These are phyloP conservation scores for Poecilia latipinna DNA, from an alignment of 2,113 vertebrate species.

Conservation along the genomic window DNA sequence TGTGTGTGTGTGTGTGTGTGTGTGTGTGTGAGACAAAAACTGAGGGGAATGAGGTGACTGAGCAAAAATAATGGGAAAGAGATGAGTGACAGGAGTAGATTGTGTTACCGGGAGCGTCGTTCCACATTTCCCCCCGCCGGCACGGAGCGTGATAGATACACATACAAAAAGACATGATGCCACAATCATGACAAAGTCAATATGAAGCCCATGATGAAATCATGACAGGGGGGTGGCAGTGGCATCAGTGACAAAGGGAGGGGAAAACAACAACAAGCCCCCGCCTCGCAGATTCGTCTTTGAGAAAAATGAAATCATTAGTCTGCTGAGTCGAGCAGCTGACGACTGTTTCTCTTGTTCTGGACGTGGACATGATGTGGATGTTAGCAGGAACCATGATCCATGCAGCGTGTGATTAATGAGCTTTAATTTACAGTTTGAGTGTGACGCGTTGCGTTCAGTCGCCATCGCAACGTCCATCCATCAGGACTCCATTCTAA, in stretches of 20 bases:
- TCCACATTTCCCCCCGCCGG: not conserved
- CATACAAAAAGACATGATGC: not conserved
- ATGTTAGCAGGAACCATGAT: not conserved
- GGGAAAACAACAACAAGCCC: not conserved
- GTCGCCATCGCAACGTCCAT: not conserved
- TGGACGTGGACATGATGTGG: not conserved
- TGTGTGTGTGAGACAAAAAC: not conserved
- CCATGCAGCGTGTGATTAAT: not conserved
- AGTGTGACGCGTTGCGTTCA: not conserved
- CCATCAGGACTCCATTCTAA: not conserved
- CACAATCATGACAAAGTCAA: not conserved
- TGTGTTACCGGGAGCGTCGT: not conserved
- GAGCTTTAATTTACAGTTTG: slow-evolving; percentile 1
- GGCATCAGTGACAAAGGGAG: not conserved
- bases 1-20: no score
- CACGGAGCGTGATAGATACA: not conserved
- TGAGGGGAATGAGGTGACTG: not conserved
- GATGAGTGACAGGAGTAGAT: not conserved
- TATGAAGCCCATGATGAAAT: not conserved
- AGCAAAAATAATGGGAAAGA: not conserved
- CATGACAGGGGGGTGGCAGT: not conserved
- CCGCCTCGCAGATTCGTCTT: not conserved
- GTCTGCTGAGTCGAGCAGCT: not conserved
- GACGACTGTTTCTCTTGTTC: not conserved
- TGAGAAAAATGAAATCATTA: not conserved